These are phyloP conservation scores for Enoplosus armatus DNA, from an alignment of 2,797 vertebrate genomes.

Conservation along the genomic window DNA sequence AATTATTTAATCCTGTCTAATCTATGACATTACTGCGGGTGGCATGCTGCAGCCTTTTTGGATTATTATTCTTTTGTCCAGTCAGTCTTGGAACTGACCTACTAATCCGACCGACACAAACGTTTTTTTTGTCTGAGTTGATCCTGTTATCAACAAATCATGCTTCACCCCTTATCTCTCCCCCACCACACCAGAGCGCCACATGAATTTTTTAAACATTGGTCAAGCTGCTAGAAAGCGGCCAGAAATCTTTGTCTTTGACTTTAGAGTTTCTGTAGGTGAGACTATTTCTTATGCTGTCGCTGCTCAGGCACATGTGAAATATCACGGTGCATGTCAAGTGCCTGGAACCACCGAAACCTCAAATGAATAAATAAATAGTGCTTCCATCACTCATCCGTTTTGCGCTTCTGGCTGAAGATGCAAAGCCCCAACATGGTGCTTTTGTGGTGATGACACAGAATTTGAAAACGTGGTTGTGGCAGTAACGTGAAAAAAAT, in stretches of 20 bases:
- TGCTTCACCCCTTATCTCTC: slow-evolving; percentile 6
- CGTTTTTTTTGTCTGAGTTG: background rate
- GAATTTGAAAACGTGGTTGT: background rate
- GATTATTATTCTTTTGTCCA: slow-evolving; percentile 22
- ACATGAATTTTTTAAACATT: background rate
- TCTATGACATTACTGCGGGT: slow-evolving; percentile 25
- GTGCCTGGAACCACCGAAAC: background rate
- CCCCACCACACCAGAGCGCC: background rate
- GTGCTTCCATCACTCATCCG: background rate
- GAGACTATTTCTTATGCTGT: background rate
- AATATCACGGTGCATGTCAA: slow-evolving; percentile 3
- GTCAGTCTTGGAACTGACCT: slow-evolving; percentile 4
- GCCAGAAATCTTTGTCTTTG: slow-evolving; percentile 1
- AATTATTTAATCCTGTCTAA: slow-evolving; percentile 34
- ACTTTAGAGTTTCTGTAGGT: background rate
- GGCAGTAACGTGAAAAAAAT: background rate
- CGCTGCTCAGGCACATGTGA: background rate
- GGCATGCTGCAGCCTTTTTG: slow-evolving; percentile 8
- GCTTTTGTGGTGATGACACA: background rate
- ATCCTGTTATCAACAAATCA: slow-evolving; percentile 27
- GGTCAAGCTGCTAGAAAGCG: background rate
- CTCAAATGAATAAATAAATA: background rate
- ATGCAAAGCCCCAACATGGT: background rate
- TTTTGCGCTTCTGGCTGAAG: background rate
- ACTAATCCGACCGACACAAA: slow-evolving; percentile 31